Evolutionary conservation across 2,113 vertebrate species (phyloP), one percentile per base, ranked within the genome.

Genomic region (Platysternon megacephalum): DNA sequence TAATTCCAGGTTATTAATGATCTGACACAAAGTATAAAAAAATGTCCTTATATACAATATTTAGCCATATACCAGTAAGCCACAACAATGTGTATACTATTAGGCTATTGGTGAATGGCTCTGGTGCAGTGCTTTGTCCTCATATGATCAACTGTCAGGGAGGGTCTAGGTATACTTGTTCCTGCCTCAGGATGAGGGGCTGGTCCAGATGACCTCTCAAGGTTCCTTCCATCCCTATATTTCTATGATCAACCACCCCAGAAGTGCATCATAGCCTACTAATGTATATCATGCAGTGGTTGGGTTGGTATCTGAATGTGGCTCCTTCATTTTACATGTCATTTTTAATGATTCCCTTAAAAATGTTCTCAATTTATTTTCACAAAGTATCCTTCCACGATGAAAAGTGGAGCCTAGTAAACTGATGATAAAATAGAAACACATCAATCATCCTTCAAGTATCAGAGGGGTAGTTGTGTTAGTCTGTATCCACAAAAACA

Each of bases 31-130:
- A 91, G 5, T 21, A 35, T 42, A 74, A 49, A 6, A 87, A 28
- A 93, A 79, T 94, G 88, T 78, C 78, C 26, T 12, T 89, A 7
- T 53, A 91, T 87, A 74, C 86, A 96, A 95, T 92, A 92, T 97
- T 95, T 96, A 92, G 86, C 65, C 32, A 5, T 53, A 74, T 11
- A 88, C 29, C 4, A 92, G 32, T 90, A 96, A 95, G 94, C 74
- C 12, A 46, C 21, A 91, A 79, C 11, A 91, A 82, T 68, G 92
- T 91, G 91, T 88, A 52, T 86, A 65, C 32, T 81, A 55, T 84
- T 80, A 89, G 16, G 52, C 81, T 81, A 3, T 49, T 74, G 39
- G 68, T 42, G 19, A 74, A 42, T 74, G n/a, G 11, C 39, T 42
- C 22, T 3, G n/a, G 32, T 79, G 10, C 39, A 85, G 55, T 86